These are phyloP conservation scores for Ambastaia sidthimunki DNA, from an alignment of 2,797 vertebrate genomes.

Conservation along the genomic window DNA sequence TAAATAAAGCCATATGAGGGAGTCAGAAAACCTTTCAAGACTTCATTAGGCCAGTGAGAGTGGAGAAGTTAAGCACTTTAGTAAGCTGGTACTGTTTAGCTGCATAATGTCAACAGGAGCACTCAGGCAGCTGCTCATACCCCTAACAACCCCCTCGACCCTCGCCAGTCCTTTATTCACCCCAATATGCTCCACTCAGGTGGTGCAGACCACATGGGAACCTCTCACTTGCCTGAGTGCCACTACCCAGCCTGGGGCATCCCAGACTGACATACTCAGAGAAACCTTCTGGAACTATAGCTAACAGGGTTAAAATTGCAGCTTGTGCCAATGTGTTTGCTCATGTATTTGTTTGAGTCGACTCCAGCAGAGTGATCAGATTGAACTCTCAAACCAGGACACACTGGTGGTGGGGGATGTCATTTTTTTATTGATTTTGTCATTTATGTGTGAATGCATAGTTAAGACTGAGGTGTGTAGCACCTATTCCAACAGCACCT, in stretches of 20 bases:
- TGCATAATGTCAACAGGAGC: constrained; percentile 82
- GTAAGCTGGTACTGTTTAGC: constrained; percentile 86
- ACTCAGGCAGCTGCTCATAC: constrained; percentile 74
- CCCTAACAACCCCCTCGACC: constrained; percentile 58
- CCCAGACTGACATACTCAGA: constrained; percentile 49
- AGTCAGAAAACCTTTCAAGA: constrained; percentile 86
- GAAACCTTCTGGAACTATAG: constrained; percentile 25
- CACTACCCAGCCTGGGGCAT: constrained; percentile 34
- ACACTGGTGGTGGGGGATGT: no score
- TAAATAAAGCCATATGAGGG: constrained; percentile 85
- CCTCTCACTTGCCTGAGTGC: constrained; percentile 22
- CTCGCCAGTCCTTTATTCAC: constrained; percentile 27
- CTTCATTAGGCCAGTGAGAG: constrained; percentile 78
- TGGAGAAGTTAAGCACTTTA: constrained; percentile 77
- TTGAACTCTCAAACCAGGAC: no score
- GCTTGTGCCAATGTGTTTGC: constrained; percentile 21
- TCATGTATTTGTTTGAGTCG: no score
- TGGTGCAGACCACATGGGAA: constrained; percentile 36
- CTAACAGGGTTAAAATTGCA: constrained; percentile 26
- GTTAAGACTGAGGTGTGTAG: no score
- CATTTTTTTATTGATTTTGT: no score
- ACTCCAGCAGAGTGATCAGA: no score
- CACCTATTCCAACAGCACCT: no score
- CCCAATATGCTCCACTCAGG: constrained; percentile 17
- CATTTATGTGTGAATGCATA: no score